Conservation (phyloP, 2,797 vertebrate genomes). For the Artibeus jamaicensis region DNA sequence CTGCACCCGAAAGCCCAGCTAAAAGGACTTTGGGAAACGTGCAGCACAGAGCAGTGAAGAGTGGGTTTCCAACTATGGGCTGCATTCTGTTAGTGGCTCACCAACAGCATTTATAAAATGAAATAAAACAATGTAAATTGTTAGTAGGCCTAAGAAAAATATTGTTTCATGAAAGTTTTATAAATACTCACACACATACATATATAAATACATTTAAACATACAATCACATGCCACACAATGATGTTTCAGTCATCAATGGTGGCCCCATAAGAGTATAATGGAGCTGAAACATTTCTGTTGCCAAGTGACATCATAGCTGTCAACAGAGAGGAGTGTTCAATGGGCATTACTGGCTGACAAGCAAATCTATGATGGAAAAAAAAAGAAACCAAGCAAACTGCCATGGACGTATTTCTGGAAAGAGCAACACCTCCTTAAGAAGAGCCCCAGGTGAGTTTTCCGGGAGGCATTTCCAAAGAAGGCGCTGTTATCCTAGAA, state of each 20-base stretch:
- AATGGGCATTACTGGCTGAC: neutral
- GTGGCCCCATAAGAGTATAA: neutral
- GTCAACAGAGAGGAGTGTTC: neutral
- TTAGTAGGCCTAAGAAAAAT: neutral
- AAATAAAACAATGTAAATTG: neutral
- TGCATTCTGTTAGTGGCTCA: neutral
- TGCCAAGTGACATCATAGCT: neutral
- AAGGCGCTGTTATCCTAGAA: neutral
- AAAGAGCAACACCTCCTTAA: neutral
- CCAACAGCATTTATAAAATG: neutral
- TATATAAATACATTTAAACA: neutral
- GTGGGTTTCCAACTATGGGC: neutral
- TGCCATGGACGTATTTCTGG: neutral
- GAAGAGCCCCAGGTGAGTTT: neutral
- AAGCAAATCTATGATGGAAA: neutral
- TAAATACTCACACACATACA: neutral
- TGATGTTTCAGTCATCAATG: neutral
- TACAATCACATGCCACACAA: neutral
- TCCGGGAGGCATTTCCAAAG: neutral
- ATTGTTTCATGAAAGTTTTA: neutral
- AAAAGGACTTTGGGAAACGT: neutral
- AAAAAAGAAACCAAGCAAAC: neutral
- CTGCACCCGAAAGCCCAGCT: neutral
- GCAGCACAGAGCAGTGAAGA: neutral
- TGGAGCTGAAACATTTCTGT: neutral